phyloP scores from a whole-genome alignment of 2,797 vertebrate species.

The Acrossocheilus fasciatus region DNA sequence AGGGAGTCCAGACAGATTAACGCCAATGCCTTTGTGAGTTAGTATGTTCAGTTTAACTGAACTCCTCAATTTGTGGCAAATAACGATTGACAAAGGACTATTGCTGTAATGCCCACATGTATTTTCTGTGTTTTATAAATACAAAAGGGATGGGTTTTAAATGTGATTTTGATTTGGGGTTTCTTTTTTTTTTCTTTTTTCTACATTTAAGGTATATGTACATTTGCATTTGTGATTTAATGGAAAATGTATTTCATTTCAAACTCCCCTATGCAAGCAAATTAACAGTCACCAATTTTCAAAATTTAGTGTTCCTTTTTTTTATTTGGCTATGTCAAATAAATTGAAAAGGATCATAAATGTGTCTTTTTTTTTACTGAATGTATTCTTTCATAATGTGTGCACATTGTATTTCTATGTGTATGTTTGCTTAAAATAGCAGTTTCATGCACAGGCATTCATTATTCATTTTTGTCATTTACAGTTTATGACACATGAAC shows the following conservation, averaged over 20 bases:
- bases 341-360: slow-evolving; percentile 10
- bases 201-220: not conserved
- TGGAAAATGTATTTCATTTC: not conserved
- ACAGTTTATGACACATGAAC: not conserved
- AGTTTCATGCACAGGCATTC: slow-evolving; percentile 5
- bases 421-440: not conserved
- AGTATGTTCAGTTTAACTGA: not conserved
- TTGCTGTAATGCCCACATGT: not conserved
- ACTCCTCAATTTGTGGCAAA: not conserved
- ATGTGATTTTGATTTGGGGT: not conserved
- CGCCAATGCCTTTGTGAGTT: not conserved
- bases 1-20: slow-evolving; percentile 9
- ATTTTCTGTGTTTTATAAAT: slow-evolving; percentile 6
- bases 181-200: not conserved
- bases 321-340: slow-evolving; percentile 15
- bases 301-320: not conserved
- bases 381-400: not conserved
- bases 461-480: not conserved
- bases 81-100: slow-evolving; percentile 4
- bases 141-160: not conserved
- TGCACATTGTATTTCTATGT: not conserved
- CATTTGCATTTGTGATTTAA: not conserved
- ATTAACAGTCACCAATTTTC: not conserved
- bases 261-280: not conserved
- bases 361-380: not conserved